phyloP scores from a whole-genome alignment of 2,113 vertebrate genomes.

The Halichoerus grypus region DNA sequence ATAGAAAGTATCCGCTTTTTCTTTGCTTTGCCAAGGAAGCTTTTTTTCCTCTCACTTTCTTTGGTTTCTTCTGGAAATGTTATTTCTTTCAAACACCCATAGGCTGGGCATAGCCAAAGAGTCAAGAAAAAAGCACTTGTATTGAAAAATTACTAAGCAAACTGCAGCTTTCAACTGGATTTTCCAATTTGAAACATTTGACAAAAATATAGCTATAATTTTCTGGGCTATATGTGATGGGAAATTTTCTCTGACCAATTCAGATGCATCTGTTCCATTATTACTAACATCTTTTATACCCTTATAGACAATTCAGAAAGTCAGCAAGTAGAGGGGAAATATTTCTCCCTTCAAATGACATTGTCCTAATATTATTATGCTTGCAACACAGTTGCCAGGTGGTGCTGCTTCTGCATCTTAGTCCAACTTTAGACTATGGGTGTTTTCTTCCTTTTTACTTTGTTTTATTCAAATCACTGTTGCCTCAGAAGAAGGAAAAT shows the following conservation, averaged over 20 bases:
- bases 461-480: background rate
- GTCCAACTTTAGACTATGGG: background rate
- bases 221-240: background rate
- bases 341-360: constrained; percentile 47
- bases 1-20: background rate
- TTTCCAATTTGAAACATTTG: constrained; percentile 7
- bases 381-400: background rate
- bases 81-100: background rate
- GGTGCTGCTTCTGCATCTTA: background rate
- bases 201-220: background rate
- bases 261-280: background rate
- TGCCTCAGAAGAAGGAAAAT: constrained; percentile 55
- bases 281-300: background rate
- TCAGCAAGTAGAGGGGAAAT: constrained; percentile 37
- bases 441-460: background rate
- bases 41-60: background rate
- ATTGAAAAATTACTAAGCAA: constrained; percentile 56
- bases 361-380: background rate
- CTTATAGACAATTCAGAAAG: background rate
- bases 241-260: constrained; percentile 16
- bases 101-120: background rate
- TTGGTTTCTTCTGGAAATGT: constrained; percentile 2
- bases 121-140: background rate
- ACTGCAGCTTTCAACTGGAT: background rate
- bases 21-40: background rate